These are phyloP conservation scores for Tenthredo mesomela DNA, from an alignment of 2,888 invertebrate genomes.

Conservation along the genomic window DNA sequence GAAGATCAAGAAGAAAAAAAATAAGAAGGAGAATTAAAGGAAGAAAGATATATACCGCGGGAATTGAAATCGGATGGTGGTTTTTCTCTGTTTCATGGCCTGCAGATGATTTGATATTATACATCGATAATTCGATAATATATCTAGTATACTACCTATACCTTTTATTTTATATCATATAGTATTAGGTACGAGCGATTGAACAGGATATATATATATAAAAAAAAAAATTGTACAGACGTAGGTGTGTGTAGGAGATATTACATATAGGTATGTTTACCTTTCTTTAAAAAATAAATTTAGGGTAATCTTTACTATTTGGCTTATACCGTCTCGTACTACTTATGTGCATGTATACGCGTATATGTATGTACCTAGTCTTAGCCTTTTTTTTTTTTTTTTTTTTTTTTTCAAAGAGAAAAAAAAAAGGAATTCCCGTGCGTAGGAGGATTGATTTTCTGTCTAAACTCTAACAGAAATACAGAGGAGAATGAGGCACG, in stretches of 20 bases:
- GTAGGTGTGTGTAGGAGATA: not conserved
- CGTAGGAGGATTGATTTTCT: slow-evolving; percentile 6
- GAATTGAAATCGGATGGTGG: not conserved
- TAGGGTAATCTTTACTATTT: not conserved
- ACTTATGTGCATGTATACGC: not conserved
- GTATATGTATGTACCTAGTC: not conserved
- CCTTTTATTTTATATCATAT: not conserved
- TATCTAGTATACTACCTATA: not conserved
- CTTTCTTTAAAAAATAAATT: not conserved
- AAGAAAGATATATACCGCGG: not conserved
- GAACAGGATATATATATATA: not conserved
- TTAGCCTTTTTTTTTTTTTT: not conserved
- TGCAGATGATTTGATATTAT: not conserved
- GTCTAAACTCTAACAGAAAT: not conserved
- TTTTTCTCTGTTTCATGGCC: not conserved
- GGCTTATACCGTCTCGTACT: not conserved
- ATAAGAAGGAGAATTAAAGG: not conserved
- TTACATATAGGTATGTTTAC: not conserved
- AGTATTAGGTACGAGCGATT: not conserved
- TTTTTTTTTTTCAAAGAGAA: not conserved
- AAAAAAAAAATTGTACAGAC: too few species aligned
- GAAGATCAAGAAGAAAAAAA: not conserved
- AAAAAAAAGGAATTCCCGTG: not conserved
- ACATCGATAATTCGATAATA: not conserved
- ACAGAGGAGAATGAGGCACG: not conserved